phyloP scores from a whole-genome alignment of 2,113 vertebrate genomes.

The Thunnus maccoyii region DNA sequence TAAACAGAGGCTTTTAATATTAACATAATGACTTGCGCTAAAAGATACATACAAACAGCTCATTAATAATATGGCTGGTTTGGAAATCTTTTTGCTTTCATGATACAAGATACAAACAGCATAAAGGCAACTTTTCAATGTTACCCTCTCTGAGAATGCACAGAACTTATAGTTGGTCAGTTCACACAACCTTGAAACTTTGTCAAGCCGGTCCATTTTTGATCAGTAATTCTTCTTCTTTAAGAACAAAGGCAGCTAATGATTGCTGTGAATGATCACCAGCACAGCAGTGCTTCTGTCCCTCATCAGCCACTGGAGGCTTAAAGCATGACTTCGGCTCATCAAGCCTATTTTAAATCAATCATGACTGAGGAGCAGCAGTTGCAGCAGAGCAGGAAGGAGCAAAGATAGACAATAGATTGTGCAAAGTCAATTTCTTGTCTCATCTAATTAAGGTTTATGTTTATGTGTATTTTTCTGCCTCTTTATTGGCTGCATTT shows the following conservation, averaged over 20 bases:
- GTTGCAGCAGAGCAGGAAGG: neutral
- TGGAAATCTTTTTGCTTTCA: no score
- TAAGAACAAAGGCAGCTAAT: neutral
- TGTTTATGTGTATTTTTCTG: neutral
- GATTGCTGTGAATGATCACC: neutral
- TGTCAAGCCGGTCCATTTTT: neutral
- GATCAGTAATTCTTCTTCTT: neutral
- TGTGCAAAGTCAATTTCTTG: neutral
- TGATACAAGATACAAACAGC: neutral
- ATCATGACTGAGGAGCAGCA: constrained; percentile 38
- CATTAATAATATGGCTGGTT: neutral
- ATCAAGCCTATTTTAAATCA: constrained; percentile 49
- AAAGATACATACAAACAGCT: constrained; percentile 1
- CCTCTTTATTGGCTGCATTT: neutral
- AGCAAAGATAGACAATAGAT: constrained; percentile 23
- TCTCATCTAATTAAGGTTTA: neutral
- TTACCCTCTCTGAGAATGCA: neutral
- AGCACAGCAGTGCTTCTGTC: constrained; percentile 8
- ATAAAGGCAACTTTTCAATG: neutral
- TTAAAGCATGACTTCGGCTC: constrained; percentile 36
- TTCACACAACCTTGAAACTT: neutral
- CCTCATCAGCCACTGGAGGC: constrained; percentile 8
- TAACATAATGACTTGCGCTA: neutral
- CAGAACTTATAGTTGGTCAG: neutral
- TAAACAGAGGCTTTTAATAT: constrained; percentile 22